Percentiles rank a stretch among this genome's conserved stretches.
phyloP scores from a whole-genome alignment of 2,797 vertebrate species.

The Characodon lateralis region DNA sequence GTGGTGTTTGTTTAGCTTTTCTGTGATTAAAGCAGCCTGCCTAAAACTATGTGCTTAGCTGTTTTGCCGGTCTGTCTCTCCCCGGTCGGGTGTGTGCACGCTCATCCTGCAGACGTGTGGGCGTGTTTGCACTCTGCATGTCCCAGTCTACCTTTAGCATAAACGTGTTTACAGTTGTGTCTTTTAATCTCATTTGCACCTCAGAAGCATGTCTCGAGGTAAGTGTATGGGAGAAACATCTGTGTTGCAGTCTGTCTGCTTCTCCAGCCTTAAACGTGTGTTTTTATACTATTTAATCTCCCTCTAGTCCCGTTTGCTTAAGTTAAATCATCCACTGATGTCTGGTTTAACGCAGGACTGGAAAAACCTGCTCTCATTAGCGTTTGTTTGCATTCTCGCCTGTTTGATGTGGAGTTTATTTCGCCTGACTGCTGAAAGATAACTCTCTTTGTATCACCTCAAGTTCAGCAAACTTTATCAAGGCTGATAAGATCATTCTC shows the following conservation, averaged over 20 bases:
- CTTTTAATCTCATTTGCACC: conserved; percentile 45
- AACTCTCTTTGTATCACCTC: conserved; percentile 35
- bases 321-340: conserved; percentile 55
- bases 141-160: conserved; percentile 43
- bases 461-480: conserved; percentile 42
- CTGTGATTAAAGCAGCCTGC: conserved; percentile 67
- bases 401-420: conserved; percentile 36
- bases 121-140: conserved; percentile 27
- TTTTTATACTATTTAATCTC: conserved; percentile 47
- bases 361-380: conserved; percentile 64
- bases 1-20: conserved; percentile 72
- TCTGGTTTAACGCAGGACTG: conserved; percentile 42
- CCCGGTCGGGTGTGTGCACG: conserved; percentile 16
- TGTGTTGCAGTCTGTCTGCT: conserved; percentile 16
- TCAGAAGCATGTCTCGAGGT: conserved; percentile 26
- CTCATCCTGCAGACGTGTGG: conserved; percentile 28
- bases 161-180: conserved; percentile 31
- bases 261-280: conserved; percentile 37
- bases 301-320: conserved; percentile 45
- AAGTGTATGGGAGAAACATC: conserved; percentile 5
- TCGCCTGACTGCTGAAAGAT: conserved; percentile 34
- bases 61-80: conserved; percentile 45
- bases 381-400: conserved; percentile 47
- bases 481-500: conserved; percentile 41
- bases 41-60: conserved; percentile 43